Conservation (phyloP, 2,113 vertebrate species). For the Oryzias javanicus region DNA sequence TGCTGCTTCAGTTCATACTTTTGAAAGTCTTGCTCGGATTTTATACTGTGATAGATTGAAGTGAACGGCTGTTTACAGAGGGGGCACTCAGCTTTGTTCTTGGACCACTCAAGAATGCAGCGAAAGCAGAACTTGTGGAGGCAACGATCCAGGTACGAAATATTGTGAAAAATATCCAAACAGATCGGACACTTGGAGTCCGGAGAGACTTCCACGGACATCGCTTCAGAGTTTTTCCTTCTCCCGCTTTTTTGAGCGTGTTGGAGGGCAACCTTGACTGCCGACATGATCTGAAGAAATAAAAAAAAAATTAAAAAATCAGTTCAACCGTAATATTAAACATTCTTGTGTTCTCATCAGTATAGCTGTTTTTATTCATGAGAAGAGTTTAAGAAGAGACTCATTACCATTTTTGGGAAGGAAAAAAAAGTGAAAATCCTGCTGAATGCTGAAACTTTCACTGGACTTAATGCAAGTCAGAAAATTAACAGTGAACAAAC, state of each 20-base stretch:
- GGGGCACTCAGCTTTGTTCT: slow-evolving; percentile 97
- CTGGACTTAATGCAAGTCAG: too few relatives aligned
- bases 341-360: too few relatives aligned
- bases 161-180: slow-evolving; percentile 91
- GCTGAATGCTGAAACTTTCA: too few relatives aligned
- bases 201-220: slow-evolving; percentile 84
- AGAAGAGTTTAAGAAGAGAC: too few relatives aligned
- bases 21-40: slow-evolving; percentile 90
- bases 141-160: slow-evolving; percentile 88
- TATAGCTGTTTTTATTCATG: too few relatives aligned
- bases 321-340: background rate
- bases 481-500: too few relatives aligned
- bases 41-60: slow-evolving; percentile 92
- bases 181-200: slow-evolving; percentile 98
- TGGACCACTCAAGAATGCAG: slow-evolving; percentile 96
- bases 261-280: slow-evolving; percentile 75
- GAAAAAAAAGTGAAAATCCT: too few relatives aligned
- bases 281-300: slow-evolving; percentile 78
- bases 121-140: slow-evolving; percentile 95
- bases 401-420: too few relatives aligned
- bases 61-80: slow-evolving; percentile 94
- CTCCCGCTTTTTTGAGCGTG: slow-evolving; percentile 62
- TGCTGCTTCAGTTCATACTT: slow-evolving; percentile 85
- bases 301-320: background rate
- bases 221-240: slow-evolving; percentile 68